These are phyloP conservation scores for Gymnocypris eckloni DNA, from an alignment of 2,797 vertebrate species.

Conservation along the genomic window DNA sequence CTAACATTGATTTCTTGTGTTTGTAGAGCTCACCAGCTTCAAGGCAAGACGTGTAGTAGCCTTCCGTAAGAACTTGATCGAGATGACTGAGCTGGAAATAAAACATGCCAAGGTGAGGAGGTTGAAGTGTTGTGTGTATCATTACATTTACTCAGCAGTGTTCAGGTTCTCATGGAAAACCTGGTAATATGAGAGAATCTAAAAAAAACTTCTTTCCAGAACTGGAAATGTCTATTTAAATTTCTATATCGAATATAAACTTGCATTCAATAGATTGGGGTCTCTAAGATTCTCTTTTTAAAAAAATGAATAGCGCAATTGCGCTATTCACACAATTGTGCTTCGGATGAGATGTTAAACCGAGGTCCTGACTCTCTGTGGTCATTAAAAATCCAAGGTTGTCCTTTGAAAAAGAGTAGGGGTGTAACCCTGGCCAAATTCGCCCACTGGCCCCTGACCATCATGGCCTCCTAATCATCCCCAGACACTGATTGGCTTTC, in stretches of 20 bases:
- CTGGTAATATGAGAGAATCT: not conserved
- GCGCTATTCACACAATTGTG: no score
- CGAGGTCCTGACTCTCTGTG: no score
- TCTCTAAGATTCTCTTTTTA: not conserved
- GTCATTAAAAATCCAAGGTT: no score
- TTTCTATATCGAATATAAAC: not conserved
- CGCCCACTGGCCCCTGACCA: no score
- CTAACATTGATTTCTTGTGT: slow-evolving; percentile 7
- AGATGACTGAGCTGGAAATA: slow-evolving; percentile 98
- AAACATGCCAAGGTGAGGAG: slow-evolving; percentile 93
- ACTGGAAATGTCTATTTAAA: not conserved
- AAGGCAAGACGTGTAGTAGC: slow-evolving; percentile 92
- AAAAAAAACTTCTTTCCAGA: not conserved
- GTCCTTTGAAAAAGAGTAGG: no score
- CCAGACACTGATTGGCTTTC: no score
- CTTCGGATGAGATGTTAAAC: no score
- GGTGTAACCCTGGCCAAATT: no score
- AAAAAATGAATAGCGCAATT: no score
- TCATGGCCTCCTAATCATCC: no score
- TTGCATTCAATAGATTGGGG: no score
- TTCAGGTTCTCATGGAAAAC: not conserved
- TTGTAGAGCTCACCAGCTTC: slow-evolving; percentile 89
- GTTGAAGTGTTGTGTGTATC: not conserved
- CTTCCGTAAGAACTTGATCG: slow-evolving; percentile 95
- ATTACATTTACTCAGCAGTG: not conserved